Base-by-base conservation (phyloP, 2,113 vertebrate genomes). In the Cyanoderma ruficeps region DNA sequence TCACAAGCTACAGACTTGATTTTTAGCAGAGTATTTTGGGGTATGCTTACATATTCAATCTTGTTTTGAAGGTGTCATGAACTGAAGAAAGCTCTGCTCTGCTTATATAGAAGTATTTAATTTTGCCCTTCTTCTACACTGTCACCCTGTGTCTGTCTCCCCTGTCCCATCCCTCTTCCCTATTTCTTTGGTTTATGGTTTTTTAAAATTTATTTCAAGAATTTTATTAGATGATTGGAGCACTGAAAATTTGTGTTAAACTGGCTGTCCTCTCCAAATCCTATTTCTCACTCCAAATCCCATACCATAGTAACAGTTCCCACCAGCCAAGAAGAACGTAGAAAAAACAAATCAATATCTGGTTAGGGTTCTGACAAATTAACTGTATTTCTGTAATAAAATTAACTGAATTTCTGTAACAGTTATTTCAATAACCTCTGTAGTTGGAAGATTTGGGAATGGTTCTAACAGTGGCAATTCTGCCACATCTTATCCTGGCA, bases 151-250 rank as follows among this genome's bases (percentile, higher is more conserved):
- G 33, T 37, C 25, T 71, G 4, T 47, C 11, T 22, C 4, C 6
- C 4, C 4, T 13, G 5, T 15, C 18, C 8, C 1, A 2, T 23
- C 2, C 5, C 6, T 2, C 21, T 30, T 27, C 11, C 4, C 8
- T 9, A 1, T 2, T 33, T 69, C 7, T 63, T 77, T 57, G 6
- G 1, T 0, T 59, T 52, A 50, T 42, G 2, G 0, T 4, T 44
- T 41, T 53, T 37, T 10, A 2, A 5, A 49, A 10, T 28, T 65
- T 42, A 31, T 55, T 68, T 63, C 28, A 64, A n/a, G 4, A 27
- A 52, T 50, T 46, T 6, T 30, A 23, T 70, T 81, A n/a, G 5
- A 37, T 57, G 4, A 27, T 15, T 25, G 17, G 13, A 33, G 2
- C 22, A 22, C 7, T 37, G 30, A 75, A 87, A 91, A 52, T 28